Evolutionary conservation across 2,888 invertebrate species (phyloP).

Genomic region (Aleiodes alternator): DNA sequence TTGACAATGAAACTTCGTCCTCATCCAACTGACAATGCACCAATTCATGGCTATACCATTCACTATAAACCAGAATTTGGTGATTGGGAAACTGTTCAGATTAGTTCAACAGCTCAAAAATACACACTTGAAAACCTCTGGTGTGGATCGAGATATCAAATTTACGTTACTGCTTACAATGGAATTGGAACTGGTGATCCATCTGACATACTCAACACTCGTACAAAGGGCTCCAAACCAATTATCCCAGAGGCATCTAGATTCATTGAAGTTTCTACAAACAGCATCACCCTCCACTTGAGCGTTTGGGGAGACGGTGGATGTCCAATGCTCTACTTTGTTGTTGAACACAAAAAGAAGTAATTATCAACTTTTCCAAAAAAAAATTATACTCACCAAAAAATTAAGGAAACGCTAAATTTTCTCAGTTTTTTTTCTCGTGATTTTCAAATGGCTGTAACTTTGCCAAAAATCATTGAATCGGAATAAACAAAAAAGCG

Average conservation of each 20-base stretch:
- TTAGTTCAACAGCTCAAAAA: slow-evolving; percentile 86
- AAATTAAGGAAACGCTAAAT: not conserved
- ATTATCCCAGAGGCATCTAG: slow-evolving; percentile 92
- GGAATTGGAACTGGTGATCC: slow-evolving; percentile 95
- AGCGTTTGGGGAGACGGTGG: slow-evolving; percentile 96
- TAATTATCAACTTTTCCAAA: slow-evolving; percentile 70
- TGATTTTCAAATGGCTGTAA: too few relatives aligned
- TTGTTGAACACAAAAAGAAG: slow-evolving; percentile 96
- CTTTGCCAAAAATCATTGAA: too few relatives aligned
- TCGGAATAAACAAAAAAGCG: too few relatives aligned
- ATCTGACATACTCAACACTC: slow-evolving; percentile 91
- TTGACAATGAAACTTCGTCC: slow-evolving; percentile 85
- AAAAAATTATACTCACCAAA: not conserved
- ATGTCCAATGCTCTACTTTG: slow-evolving; percentile 96
- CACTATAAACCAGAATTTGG: slow-evolving; percentile 97
- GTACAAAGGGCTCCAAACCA: slow-evolving; percentile 95
- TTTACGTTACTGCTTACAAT: slow-evolving; percentile 95
- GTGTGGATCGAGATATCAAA: slow-evolving; percentile 95
- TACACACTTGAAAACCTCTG: slow-evolving; percentile 91
- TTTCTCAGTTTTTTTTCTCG: too few relatives aligned
- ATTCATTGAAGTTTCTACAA: slow-evolving; percentile 95
- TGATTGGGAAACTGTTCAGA: slow-evolving; percentile 93
- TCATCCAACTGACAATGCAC: slow-evolving; percentile 87
- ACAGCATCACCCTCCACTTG: slow-evolving; percentile 93
- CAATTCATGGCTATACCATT: slow-evolving; percentile 93